Base-by-base conservation (phyloP, 2,113 vertebrate species). In the Pedionomus torquatus region DNA sequence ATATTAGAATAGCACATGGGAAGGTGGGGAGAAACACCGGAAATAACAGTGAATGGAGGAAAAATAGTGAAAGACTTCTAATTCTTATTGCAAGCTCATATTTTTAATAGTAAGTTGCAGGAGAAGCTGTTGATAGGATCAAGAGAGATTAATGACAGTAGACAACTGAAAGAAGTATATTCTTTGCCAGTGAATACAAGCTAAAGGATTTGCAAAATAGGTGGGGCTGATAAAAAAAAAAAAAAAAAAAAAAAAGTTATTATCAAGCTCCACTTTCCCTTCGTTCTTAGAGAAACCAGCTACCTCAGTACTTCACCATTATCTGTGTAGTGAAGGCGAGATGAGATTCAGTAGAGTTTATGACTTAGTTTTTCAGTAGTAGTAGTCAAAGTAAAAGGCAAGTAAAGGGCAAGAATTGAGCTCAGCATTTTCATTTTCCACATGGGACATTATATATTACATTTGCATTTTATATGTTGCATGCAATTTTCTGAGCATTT, bases 381-480 rank as follows among this genome's bases (percentile, higher is more conserved):
- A 90, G 52, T 39, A 91, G 75, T 92, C 65, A 81, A 70, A 96
- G 69, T 84, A 83, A 68, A 95, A 96, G 75, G 76, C 85, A 96
- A 72, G 76, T 69, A 94, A 97, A 97, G 74, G 80, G 79, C 82
- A 95, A 87, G 54, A 87, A 80, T 16, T 81, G 80, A 85, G 35
- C 77, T 96, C 78, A 89, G 72, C 64, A 71, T 87, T 93, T 95
- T 93, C 23, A 92, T 95, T 94, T 94, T 93, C 86, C 80, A 87
- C 90, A 30, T 19, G 83, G 86, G 77, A 87, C 80, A 23, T 60
- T 83, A 54, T 86, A 77, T 87, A 93, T 94, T 86, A 26, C 60
- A 90, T 95, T 96, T 95, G 57, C 39, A 92, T 96, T 92, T 94
- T 89, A 79, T 78, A 94, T 49, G 55, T 94, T 89, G 43, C 83